Base-by-base conservation (phyloP, 2,888 invertebrate species). In the Lutraria lutraria region DNA sequence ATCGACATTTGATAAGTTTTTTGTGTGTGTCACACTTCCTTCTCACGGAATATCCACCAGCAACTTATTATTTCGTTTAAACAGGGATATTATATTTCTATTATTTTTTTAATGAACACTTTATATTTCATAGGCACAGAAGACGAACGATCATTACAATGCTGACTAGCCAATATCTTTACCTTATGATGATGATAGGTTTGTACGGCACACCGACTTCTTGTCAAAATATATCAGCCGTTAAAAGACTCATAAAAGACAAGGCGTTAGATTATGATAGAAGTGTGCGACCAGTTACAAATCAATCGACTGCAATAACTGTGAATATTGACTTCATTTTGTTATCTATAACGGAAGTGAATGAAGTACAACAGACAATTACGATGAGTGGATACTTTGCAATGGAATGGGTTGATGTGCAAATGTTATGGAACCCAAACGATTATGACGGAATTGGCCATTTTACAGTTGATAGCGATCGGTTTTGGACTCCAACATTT, bases 401-500 rank as follows among this genome's bases (percentile, higher is more conserved):
- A n/a, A 54, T 92, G 53, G 10, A 8, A 0, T 92, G 92, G 92
- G 68, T 29, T 0, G 92, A 92, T 84, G 82, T 82, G 8, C 79
- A 86, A 52, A 90, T 91, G 43, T 8, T 19, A 0, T 92, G 92
- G 92, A 79, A 82, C 13, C 81, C 88, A 15, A 19, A n/a, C 4
- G 29, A 80, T 21, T 89, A 89, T 60, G 83, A 83, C 13, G 72
- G 72, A 15, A 63, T 87, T 2, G 53, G 52, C 0, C 29, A 68
- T 0, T 16, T 90, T 13, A 81, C 82, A 29, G 25, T 90, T 15
- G 88, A 87, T n/a, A 81, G 81, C 68, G 80, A 76, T 43, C 76
- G 68, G 2, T 87, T 92, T n/a, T 92, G 92, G 92, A 88, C 56
- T 56, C 92, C 92, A 25, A 72, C 85, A 12, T 19, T 92, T 1